Conservation (phyloP, 2,797 vertebrate genomes). For the Halcyon smyrnensis region DNA sequence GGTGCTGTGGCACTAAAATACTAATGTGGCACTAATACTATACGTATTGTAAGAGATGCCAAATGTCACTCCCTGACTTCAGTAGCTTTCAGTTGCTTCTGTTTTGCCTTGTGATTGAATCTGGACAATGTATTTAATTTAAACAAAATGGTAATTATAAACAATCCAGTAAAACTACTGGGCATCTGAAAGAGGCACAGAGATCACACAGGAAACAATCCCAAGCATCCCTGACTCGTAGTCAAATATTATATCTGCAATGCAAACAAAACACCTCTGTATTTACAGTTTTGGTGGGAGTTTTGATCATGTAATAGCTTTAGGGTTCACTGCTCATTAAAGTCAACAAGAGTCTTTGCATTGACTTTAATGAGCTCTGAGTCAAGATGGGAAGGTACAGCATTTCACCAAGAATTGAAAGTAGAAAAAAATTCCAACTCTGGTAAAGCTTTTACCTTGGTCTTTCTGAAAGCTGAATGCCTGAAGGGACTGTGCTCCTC, state of each 20-base stretch:
- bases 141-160: not conserved
- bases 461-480: not conserved
- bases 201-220: not conserved
- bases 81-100: not conserved
- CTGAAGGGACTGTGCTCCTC: not conserved
- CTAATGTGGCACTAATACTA: not conserved
- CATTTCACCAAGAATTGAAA: not conserved
- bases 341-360: constrained; percentile 11
- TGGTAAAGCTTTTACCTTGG: constrained; percentile 19
- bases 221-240: not conserved
- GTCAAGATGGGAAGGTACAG: not conserved
- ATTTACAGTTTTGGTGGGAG: not conserved
- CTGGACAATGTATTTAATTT: not conserved
- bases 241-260: not conserved
- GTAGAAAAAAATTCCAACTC: not conserved
- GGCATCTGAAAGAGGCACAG: not conserved
- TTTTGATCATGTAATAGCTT: constrained; percentile 29
- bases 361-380: constrained; percentile 15
- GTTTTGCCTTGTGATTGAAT: not conserved
- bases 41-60: not conserved
- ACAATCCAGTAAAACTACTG: not conserved
- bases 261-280: constrained; percentile 1
- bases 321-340: constrained; percentile 31
- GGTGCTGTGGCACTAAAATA: not conserved
- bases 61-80: constrained; percentile 19